A percentile compares a stretch with the other conserved stretches of the same genome.
Evolutionary conservation across 2,888 invertebrate species (phyloP).

Genomic region (Agriotes lineatus): DNA sequence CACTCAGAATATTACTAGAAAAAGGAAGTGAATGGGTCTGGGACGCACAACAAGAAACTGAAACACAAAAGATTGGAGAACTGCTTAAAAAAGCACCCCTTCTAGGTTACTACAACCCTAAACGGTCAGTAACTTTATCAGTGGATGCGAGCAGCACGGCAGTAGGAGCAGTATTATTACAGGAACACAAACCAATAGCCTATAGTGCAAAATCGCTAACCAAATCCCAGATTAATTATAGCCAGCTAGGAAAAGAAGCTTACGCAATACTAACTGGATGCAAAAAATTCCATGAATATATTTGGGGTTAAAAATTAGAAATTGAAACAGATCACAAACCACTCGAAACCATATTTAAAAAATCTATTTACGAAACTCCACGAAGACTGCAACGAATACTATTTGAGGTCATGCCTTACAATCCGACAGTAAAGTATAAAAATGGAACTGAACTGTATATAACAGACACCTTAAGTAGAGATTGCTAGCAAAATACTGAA

Average conservation of each 20-base stretch:
- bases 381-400: slow-evolving; percentile 52
- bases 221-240: slow-evolving; percentile 46
- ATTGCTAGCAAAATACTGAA: slow-evolving; percentile 38
- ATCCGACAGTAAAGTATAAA: slow-evolving; percentile 47
- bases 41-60: slow-evolving; percentile 16
- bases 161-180: slow-evolving; percentile 48
- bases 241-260: slow-evolving; percentile 51
- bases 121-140: slow-evolving; percentile 36
- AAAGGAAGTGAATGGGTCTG: slow-evolving; percentile 41
- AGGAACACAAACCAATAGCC: slow-evolving; percentile 51
- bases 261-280: slow-evolving; percentile 50
- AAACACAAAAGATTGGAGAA: slow-evolving; percentile 34
- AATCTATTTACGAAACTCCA: slow-evolving; percentile 44
- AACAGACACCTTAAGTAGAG: slow-evolving; percentile 46
- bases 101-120: slow-evolving; percentile 40
- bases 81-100: slow-evolving; percentile 35
- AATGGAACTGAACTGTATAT: slow-evolving; percentile 51
- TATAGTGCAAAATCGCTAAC: slow-evolving; percentile 52
- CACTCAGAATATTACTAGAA: slow-evolving; percentile 43
- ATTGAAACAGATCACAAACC: slow-evolving; percentile 54
- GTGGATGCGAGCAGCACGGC: slow-evolving; percentile 47
- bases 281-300: slow-evolving; percentile 48
- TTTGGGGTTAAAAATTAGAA: slow-evolving; percentile 44
- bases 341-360: slow-evolving; percentile 49
- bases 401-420: slow-evolving; percentile 49